Evolutionary conservation across 2,797 vertebrate species (phyloP).

Genomic region (Manis pentadactyla): DNA sequence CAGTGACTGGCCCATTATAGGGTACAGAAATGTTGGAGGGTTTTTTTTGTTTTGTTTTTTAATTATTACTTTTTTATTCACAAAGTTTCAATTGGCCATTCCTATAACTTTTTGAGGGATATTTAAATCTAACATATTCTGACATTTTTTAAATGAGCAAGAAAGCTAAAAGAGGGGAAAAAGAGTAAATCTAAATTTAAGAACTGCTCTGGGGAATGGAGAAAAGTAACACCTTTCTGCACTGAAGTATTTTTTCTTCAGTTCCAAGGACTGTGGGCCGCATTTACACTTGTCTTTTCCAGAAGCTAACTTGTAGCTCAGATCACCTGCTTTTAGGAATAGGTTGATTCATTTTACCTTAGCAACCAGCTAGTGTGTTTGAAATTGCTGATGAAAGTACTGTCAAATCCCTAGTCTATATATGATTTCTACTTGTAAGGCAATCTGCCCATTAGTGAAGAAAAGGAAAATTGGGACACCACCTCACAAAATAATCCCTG

Average conservation of each 20-base stretch:
- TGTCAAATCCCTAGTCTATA: conserved; percentile 69
- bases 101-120: conserved; percentile 11
- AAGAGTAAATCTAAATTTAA: conserved; percentile 46
- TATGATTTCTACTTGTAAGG: conserved; percentile 74
- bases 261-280: conserved; percentile 30
- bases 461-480: conserved; percentile 47
- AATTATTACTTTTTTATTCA: background rate
- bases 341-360: conserved; percentile 70
- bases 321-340: conserved; percentile 68
- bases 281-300: conserved; percentile 69
- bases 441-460: conserved; percentile 73
- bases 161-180: background rate
- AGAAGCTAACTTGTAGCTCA: conserved; percentile 54
- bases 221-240: conserved; percentile 58
- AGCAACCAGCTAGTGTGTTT: conserved; percentile 59
- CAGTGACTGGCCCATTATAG: background rate
- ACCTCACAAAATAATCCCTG: conserved; percentile 50
- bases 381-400: conserved; percentile 74
- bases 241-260: conserved; percentile 34
- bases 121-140: conserved; percentile 62
- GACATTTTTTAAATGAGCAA: conserved; percentile 60
- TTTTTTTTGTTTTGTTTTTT: background rate
- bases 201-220: conserved; percentile 38
- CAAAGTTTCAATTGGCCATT: conserved; percentile 3
- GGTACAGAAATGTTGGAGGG: background rate